Evolutionary conservation across 2,797 vertebrate genomes (phyloP), one percentile per base, ranked within the genome.

Genomic region (Gallinago nigripennis): DNA sequence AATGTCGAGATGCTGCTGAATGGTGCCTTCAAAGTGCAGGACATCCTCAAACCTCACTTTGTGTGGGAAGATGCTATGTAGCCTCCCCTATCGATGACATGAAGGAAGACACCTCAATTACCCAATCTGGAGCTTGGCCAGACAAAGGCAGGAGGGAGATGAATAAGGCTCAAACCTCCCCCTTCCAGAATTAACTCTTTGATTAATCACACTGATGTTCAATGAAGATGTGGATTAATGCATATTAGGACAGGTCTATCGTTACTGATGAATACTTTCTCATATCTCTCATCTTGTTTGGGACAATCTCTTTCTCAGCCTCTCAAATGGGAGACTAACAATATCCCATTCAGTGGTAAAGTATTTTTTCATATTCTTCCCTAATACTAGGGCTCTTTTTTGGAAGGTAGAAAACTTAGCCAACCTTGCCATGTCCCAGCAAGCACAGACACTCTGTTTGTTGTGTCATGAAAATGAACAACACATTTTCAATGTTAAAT

Each of bases 371-470:
- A 45, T 66, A 51, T 63, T 82, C 31, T 68, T 83, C 69, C 20
- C 14, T 72, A 78, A 53, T 39, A 56, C 39, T 23, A 60, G 27
- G 8, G 18, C 20, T 50, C 6, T 45, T 35, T 39, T 41, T 80
- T n/a, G 71, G 35, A 91, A 84, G 51, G n/a, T 64, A 82, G 54
- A 95, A 96, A 96, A 88, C 63, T 77, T 84, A 94, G 50, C 79
- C 88, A 92, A 65, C 76, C 27, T 91, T 76, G 16, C 73, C 37
- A 8, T 65, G 64, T 92, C 81, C 48, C 70, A 88, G 95, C 88
- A 98, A 96, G 91, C 92, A 97, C 87, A 95, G 85, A 69, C 72
- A 85, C 65, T 94, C 92, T 96, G 39, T 88, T 97, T 97, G 92
- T 93, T 92, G 76, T 80, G 84, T 94, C 87, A 79, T 78, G 78